phyloP scores from a whole-genome alignment of 64 coral and sea anemone species.

The Porites australiensis region DNA sequence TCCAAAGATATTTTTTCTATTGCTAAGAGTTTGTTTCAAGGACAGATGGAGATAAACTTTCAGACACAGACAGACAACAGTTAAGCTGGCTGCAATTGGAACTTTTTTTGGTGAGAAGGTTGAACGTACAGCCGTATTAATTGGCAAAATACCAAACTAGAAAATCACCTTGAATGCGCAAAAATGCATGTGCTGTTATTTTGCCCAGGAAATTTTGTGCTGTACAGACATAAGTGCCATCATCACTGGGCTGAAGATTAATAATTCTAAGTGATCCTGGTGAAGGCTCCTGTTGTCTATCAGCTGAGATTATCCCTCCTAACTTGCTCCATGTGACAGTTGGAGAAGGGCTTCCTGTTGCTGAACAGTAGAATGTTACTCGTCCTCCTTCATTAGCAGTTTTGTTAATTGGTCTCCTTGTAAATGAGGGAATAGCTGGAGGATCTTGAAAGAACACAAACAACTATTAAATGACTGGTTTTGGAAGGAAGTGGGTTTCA shows the following conservation, averaged over 20 bases:
- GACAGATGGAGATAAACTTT: no score
- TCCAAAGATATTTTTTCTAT: no score
- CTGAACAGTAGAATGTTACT: conserved; percentile 62
- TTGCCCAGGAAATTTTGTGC: conserved; percentile 22
- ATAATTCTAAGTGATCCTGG: conserved; percentile 51
- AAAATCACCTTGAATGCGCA: conserved; percentile 53
- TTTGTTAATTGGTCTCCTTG: conserved; percentile 41
- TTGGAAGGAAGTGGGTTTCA: no score
- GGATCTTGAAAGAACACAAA: conserved; percentile 17
- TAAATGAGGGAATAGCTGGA: conserved; percentile 46
- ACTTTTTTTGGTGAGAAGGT: no score
- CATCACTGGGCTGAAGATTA: conserved; percentile 44
- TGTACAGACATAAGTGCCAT: conserved; percentile 54
- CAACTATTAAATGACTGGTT: neutral
- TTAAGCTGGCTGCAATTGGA: no score
- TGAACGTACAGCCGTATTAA: no score
- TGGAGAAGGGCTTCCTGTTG: conserved; percentile 43
- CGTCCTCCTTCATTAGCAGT: conserved; percentile 32
- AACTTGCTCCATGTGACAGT: conserved; percentile 51
- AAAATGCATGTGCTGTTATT: conserved; percentile 11
- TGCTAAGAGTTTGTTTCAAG: no score
- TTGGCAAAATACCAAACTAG: neutral
- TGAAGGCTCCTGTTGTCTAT: conserved; percentile 20
- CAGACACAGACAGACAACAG: no score
- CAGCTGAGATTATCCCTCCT: conserved; percentile 19